A percentile compares a stretch with the other conserved stretches of the same genome.
Evolutionary conservation across 2,888 invertebrate species (phyloP).

Genomic region (Xestia sexstrigata): DNA sequence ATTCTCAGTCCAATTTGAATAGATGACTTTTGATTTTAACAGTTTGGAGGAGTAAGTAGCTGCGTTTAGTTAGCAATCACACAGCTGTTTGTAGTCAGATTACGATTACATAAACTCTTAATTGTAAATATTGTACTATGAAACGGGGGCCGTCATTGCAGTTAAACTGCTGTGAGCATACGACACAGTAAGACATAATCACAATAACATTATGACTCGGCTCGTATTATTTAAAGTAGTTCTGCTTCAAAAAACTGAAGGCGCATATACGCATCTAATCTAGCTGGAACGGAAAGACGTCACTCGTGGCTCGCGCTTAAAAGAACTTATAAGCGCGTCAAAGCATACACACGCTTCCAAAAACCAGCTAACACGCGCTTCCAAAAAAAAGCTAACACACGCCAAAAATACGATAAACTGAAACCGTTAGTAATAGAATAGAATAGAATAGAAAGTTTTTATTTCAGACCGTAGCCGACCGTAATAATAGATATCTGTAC

Average conservation of each 20-base stretch:
- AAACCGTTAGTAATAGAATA: no score
- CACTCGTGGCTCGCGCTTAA: not conserved
- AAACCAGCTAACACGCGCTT: not conserved
- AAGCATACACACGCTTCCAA: not conserved
- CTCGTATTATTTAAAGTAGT: not conserved
- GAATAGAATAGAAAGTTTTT: no score
- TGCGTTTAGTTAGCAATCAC: not conserved
- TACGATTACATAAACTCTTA: conserved; percentile 15
- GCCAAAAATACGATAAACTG: not conserved
- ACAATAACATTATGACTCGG: not conserved
- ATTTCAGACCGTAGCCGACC: no score
- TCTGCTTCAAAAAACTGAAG: not conserved
- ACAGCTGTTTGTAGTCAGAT: conserved; percentile 24
- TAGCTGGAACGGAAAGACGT: not conserved
- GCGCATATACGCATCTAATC: not conserved
- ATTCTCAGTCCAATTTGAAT: not conserved
- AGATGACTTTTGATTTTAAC: not conserved
- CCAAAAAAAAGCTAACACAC: not conserved
- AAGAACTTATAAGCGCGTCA: not conserved
- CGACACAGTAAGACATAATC: not conserved
- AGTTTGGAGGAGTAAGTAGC: not conserved
- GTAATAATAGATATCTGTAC: no score
- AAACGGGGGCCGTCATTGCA: conserved; percentile 17
- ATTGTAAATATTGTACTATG: conserved; percentile 21
- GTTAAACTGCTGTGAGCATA: not conserved